Conservation (phyloP, 2,888 invertebrate species). For the Eupithecia subumbrata region DNA sequence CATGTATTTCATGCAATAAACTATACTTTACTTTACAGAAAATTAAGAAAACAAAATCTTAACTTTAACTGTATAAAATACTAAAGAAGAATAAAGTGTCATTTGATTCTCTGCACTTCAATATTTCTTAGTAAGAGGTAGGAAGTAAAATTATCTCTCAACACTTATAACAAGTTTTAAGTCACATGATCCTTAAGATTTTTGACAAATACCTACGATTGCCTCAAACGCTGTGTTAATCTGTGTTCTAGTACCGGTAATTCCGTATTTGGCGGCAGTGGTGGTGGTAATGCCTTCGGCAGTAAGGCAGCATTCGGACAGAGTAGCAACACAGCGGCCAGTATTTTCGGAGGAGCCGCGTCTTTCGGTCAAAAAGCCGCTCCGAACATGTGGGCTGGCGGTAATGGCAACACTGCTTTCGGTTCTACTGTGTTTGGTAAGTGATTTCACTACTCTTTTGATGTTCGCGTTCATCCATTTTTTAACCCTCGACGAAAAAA, state of each 20-base stretch:
- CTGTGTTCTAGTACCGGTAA: constrained; percentile 54
- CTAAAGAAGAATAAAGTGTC: background rate
- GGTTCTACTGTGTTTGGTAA: constrained; percentile 63
- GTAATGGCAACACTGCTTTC: background rate
- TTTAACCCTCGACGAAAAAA: background rate
- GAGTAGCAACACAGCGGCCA: constrained; percentile 59
- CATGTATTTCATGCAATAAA: no score
- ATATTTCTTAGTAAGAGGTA: background rate
- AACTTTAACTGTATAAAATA: background rate
- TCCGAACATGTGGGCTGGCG: constrained; percentile 62
- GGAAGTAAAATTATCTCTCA: background rate
- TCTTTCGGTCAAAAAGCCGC: constrained; percentile 62
- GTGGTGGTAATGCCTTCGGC: constrained; percentile 61
- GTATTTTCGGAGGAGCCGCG: constrained; percentile 67
- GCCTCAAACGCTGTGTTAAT: background rate
- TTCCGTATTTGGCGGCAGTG: constrained; percentile 66
- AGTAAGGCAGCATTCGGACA: constrained; percentile 70
- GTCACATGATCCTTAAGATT: background rate
- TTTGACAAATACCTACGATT: background rate
- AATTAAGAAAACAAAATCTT: background rate
- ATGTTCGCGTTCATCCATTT: no score
- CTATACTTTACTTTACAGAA: no score
- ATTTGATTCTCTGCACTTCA: background rate
- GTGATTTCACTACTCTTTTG: constrained; percentile 9
- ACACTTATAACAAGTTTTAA: background rate